Percentiles rank a stretch among this genome's conserved stretches.
Evolutionary conservation across 1,140 invertebrate genomes (phyloP).

Genomic region (Neelides sp.): DNA sequence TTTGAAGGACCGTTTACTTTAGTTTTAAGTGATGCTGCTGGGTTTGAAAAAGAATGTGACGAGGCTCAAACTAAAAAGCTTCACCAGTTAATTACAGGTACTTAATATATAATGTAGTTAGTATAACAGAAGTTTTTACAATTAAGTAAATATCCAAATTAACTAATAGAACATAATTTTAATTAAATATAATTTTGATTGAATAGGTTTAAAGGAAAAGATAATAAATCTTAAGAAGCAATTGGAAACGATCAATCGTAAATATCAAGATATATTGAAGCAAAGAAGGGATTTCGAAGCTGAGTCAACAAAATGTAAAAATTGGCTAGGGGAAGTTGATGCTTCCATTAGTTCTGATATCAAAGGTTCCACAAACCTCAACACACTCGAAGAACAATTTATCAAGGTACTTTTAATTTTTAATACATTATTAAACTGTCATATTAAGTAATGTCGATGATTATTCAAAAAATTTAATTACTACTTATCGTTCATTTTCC

Average conservation of each 20-base stretch:
- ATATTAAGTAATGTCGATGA: too few species aligned
- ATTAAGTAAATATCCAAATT: constrained; percentile 12
- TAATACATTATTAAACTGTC: neutral
- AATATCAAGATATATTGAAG: constrained; percentile 56
- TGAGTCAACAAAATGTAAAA: constrained; percentile 61
- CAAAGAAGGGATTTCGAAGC: constrained; percentile 65
- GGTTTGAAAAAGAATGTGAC: constrained; percentile 65
- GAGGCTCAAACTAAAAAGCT: constrained; percentile 47
- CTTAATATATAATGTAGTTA: too few species aligned
- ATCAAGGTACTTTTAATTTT: constrained; percentile 44
- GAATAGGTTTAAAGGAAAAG: constrained; percentile 46
- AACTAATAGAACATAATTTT: constrained; percentile 18
- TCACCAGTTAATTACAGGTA: too few species aligned
- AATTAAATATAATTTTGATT: neutral
- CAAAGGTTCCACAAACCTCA: constrained; percentile 53
- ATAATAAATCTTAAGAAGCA: constrained; percentile 56
- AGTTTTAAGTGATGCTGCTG: constrained; percentile 58
- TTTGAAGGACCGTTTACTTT: constrained; percentile 56
- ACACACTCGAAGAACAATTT: constrained; percentile 69
- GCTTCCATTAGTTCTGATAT: constrained; percentile 66
- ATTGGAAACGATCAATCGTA: constrained; percentile 56
- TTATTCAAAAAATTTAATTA: too few species aligned
- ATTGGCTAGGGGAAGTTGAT: constrained; percentile 78
- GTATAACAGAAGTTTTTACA: too few species aligned
- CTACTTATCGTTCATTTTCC: constrained; percentile 27